Conservation (phyloP, 2,113 vertebrate genomes). For the Stercorarius parasiticus region DNA sequence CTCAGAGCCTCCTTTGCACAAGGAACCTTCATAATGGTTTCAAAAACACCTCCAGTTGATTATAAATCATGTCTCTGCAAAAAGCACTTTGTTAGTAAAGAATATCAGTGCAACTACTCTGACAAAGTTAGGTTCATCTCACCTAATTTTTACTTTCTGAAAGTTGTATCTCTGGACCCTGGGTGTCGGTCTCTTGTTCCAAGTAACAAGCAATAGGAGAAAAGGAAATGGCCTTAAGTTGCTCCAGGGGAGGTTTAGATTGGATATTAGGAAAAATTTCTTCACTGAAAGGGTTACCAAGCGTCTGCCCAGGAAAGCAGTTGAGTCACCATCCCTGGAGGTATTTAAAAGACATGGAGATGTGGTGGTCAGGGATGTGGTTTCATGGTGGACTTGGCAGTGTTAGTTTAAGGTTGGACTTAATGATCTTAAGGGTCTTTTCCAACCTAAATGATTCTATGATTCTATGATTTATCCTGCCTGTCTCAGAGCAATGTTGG, state of each 20-base stretch:
- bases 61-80: background rate
- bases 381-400: background rate
- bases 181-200: background rate
- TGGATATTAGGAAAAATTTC: background rate
- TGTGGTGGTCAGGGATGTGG: background rate
- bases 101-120: background rate
- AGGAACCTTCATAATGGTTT: background rate
- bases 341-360: background rate
- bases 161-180: background rate
- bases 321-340: no score
- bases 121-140: background rate
- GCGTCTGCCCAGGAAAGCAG: background rate
- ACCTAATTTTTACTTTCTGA: background rate
- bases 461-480: background rate
- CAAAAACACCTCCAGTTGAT: background rate
- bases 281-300: background rate
- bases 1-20: background rate
- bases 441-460: background rate
- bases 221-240: background rate
- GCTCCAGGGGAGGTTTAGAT: background rate
- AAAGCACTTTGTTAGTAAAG: background rate
- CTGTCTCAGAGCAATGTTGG: background rate
- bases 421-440: background rate
- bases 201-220: rapidly evolving
- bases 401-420: background rate